Base-by-base conservation (phyloP, 2,888 invertebrate species). In the Drosophila algonquin region DNA sequence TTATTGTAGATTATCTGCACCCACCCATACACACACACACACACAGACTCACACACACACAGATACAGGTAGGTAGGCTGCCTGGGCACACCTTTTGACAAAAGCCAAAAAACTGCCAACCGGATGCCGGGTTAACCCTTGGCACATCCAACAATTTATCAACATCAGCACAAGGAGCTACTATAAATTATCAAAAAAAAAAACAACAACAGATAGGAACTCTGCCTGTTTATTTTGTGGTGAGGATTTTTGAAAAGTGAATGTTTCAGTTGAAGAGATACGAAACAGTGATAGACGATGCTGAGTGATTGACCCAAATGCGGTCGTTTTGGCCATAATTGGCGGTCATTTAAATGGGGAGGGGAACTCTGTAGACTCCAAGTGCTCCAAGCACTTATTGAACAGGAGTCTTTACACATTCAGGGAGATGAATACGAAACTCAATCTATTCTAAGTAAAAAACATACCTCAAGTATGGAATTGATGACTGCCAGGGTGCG, bases 1-100 rank as follows among this genome's bases (percentile, higher is more conserved):
- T 85, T 85, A 80, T 82, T 76, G 75, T 80, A 79, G 85, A 87
- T 85, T 79, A 87, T 84, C 75, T 78, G 69, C 71, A 73, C 70
- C 65, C 44, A 71, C 27, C 27, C 53, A 18, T 54, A 56, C 50
- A 21, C 3, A 21, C 21, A 60, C 60, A 16, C 40, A 48, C 51
- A 18, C 58, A 56, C 48, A 21, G 2, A 21, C n/a, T n/a, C 21
- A 60, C 57, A 21, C 40, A 48, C 51, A 18, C 58, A 56, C 50
- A 60, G 57, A 21, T 40, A 48, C 55, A 63, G 21, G 40, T 46
- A 48, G 14, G 46, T 45, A 48, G 30, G 30, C 30, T 8, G 27
- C 54, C 32, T 40, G 32, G 61, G 52, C 70, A 63, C 75, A 81
- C 87, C 81, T 86, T 76, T 86, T 76, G 75, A 83, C 77, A 82